Conservation (phyloP, 2,113 vertebrate genomes). For the Lynx canadensis region DNA sequence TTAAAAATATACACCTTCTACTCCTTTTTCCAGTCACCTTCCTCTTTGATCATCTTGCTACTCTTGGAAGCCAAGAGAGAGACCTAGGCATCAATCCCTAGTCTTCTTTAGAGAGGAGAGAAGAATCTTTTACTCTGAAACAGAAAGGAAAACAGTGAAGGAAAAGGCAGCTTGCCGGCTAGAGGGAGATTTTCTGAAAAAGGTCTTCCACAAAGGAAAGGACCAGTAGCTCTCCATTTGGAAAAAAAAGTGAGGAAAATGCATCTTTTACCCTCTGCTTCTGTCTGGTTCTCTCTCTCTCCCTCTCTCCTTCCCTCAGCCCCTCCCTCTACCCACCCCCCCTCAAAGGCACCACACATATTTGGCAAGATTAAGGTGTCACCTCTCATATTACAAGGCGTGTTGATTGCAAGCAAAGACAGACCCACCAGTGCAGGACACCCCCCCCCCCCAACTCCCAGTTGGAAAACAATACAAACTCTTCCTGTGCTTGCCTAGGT, state of each 20-base stretch:
- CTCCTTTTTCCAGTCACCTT: background rate
- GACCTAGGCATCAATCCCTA: background rate
- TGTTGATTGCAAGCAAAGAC: slow-evolving; percentile 81
- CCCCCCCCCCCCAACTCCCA: background rate
- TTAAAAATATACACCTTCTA: background rate
- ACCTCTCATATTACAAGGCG: slow-evolving; percentile 85
- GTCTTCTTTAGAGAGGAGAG: background rate
- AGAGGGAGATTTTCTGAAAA: background rate
- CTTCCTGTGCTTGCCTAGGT: background rate
- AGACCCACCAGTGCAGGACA: slow-evolving; percentile 65
- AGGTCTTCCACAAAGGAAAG: background rate
- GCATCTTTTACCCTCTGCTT: background rate
- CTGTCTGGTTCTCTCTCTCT: background rate
- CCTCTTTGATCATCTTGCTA: background rate
- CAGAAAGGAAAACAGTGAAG: background rate
- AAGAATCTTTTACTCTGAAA: background rate
- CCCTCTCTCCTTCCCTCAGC: background rate
- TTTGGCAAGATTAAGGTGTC: slow-evolving; percentile 88
- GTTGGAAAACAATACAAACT: slow-evolving; percentile 33
- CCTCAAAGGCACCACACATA: slow-evolving; percentile 71
- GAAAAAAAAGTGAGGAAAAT: background rate
- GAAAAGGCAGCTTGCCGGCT: background rate
- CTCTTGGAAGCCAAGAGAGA: background rate
- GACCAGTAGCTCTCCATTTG: background rate
- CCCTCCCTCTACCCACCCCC: background rate